Conservation (phyloP, 2,888 invertebrate species). For the Plebejus melissa region DNA sequence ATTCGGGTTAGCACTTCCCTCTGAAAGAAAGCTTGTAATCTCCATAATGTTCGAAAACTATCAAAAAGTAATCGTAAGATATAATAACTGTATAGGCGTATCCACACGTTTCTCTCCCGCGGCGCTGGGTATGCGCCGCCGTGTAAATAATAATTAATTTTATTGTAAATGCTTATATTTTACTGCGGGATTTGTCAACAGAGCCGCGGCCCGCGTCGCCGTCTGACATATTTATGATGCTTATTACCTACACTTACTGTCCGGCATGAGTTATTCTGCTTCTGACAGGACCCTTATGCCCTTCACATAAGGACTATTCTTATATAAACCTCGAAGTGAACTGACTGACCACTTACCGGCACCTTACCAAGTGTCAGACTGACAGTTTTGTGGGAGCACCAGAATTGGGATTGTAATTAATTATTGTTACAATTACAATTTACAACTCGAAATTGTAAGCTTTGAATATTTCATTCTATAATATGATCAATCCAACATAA, state of each 20-base stretch:
- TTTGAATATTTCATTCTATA: background rate
- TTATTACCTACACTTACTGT: conserved; percentile 56
- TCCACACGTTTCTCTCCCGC: conserved; percentile 48
- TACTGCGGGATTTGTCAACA: conserved; percentile 80
- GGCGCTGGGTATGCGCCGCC: conserved; percentile 64
- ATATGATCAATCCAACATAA: too few species aligned
- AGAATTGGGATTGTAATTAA: conserved; percentile 20
- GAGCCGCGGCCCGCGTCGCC: conserved; percentile 69
- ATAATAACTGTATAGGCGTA: conserved; percentile 34
- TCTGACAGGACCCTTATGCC: background rate
- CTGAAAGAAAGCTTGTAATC: too few species aligned
- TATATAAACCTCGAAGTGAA: background rate
- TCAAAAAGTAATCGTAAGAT: too few species aligned
- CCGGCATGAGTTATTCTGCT: background rate
- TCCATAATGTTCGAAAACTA: too few species aligned
- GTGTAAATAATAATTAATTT: conserved; percentile 80
- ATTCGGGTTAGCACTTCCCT: too few species aligned
- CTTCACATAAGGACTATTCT: background rate
- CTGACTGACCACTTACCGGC: conserved; percentile 16
- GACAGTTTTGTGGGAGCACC: conserved; percentile 21
- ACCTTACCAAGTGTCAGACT: conserved; percentile 12
- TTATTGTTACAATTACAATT: conserved; percentile 25
- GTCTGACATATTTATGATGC: conserved; percentile 72
- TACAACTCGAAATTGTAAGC: background rate
- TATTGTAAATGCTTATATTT: conserved; percentile 80